Conservation (phyloP, 2,797 vertebrate genomes). For the Spheniscus humboldti region DNA sequence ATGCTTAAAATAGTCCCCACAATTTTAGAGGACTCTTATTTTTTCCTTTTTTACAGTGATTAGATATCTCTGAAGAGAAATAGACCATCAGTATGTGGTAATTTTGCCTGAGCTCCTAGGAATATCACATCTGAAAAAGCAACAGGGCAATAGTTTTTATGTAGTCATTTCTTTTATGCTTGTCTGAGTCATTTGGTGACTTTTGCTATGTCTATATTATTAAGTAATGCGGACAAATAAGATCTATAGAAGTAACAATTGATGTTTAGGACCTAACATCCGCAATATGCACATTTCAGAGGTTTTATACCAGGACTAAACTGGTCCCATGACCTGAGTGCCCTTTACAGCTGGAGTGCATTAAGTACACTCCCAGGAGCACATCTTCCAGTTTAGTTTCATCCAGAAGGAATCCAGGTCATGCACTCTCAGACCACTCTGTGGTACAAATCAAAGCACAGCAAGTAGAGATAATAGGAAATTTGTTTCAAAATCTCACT, state of each 20-base stretch:
- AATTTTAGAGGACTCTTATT: not conserved
- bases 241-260: not conserved
- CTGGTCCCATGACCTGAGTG: not conserved
- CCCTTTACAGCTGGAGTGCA: not conserved
- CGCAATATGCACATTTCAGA: not conserved
- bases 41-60: not conserved
- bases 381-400: not conserved
- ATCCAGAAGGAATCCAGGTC: not conserved
- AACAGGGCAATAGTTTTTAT: not conserved
- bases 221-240: not conserved
- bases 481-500: not conserved
- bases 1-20: not conserved
- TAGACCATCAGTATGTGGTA: not conserved
- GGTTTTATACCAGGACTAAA: not conserved
- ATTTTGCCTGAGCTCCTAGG: not conserved
- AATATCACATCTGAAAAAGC: not conserved
- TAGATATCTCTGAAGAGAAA: conserved; percentile 1
- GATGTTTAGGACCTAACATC: not conserved
- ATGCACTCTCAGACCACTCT: not conserved
- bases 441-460: not conserved
- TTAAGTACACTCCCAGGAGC: not conserved
- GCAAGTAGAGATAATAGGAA: not conserved
- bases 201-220: not conserved
- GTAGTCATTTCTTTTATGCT: not conserved
- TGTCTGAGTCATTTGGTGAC: not conserved